Conservation (phyloP, 2,113 vertebrate species). For the Semnopithecus entellus region DNA sequence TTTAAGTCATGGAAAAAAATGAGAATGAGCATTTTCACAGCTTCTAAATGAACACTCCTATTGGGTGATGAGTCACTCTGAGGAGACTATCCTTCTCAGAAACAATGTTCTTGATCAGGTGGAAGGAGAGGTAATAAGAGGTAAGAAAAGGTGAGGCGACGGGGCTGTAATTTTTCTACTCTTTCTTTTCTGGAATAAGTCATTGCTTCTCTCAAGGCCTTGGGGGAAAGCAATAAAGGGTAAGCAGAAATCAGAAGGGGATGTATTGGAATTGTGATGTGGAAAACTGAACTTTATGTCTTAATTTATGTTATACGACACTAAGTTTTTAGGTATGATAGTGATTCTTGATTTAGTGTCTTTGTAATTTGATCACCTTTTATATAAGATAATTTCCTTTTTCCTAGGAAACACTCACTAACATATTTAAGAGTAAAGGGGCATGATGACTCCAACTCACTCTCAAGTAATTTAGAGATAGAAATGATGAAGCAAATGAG, state of each 20-base stretch:
- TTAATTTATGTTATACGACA: background rate
- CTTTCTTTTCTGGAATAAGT: background rate
- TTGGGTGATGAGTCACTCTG: background rate
- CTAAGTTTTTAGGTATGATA: background rate
- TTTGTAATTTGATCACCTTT: background rate
- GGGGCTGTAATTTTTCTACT: background rate
- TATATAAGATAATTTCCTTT: background rate
- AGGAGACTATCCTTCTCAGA: background rate
- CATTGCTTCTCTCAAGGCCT: background rate
- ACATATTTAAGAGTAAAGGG: background rate
- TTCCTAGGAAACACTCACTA: background rate
- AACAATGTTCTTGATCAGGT: background rate
- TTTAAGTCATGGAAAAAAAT: background rate
- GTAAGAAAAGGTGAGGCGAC: background rate
- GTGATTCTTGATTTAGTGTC: background rate
- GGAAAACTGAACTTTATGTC: background rate
- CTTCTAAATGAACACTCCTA: background rate
- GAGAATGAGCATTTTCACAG: background rate
- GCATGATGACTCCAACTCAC: background rate
- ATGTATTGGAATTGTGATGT: background rate
- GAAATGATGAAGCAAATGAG: background rate
- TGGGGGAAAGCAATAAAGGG: background rate
- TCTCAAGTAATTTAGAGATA: background rate
- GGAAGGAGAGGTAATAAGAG: background rate
- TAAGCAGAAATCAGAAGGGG: background rate